Evolutionary conservation across 2,888 invertebrate genomes (phyloP), one percentile per base, ranked within the genome.

Genomic region (Cataglyphis rosenhaueri): DNA sequence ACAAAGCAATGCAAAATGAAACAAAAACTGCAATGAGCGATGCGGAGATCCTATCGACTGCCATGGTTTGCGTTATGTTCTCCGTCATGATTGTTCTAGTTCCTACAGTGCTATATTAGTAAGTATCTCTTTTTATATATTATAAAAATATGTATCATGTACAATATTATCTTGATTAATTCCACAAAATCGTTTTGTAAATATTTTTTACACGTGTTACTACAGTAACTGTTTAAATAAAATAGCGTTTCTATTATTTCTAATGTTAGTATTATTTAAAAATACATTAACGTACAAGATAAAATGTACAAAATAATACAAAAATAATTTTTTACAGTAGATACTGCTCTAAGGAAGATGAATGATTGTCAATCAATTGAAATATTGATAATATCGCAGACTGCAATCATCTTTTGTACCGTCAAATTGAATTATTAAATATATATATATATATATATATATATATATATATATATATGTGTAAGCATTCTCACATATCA

Each of bases 71-170:
- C 8, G 21, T 76, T 1, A 70, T 85, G 3, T 35, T 66, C 0
- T 68, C 70, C 0, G 86, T 91, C 0, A 41, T 87, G 21, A 0
- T 86, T 6, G 73, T 91, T 29, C 74, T 91, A 25, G 44, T 88
- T 1, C 89, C 90, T 0, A 90, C 89, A 0, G 52, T 89, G 0
- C 6, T 87, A 38, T 91, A 89, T 57, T 66, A 88, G 91, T 91
- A 78, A 90, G 90, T 89, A 86, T 74, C 18, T 25, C 18, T n/a
- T 59, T 59, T 10, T 21, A 29, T 21, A 35, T 3, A n/a, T 65
- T 1, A 32, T 18, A 35, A 62, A 82, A 25, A 65, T 25, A 44
- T 48, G 32, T 57, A 25, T 57, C n/a, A 44, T 44, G 0, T 15
- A 5, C 18, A 21, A 61, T 12, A 18, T 32, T 62, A 73, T 41